Base-by-base conservation (phyloP, 2,888 invertebrate genomes). In the Crematogaster levior region DNA sequence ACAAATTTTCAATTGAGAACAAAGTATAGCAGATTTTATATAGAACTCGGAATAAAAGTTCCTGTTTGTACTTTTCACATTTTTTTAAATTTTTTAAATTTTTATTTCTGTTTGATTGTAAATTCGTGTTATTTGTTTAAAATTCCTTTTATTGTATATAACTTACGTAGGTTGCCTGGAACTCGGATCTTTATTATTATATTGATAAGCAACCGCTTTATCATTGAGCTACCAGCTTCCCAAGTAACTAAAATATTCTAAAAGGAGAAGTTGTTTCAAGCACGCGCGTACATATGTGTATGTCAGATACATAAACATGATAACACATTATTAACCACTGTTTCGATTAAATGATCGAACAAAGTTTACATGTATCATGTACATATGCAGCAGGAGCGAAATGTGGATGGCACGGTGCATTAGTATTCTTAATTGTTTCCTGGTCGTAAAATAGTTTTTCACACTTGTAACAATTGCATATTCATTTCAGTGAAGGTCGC, bases 401-500 rank as follows among this genome's bases (percentile, higher is more conserved):
- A 65, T 65, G 0, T 18, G 3, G 6, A 37, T 10, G 24, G 27
- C n/a, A 9, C 27, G 10, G 10, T 27, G 7, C 12, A 27, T 15
- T 24, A 1, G 34, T 21, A 7, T 27, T 21, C 3, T 24, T 9
- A 51, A 37, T n/a, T 5, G 30, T 40, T 3, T 72, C 3, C 4
- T 48, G 3, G 15, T 12, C 65, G 37, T 18, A 12, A 24, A 21
- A 48, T 70, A 7, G 10, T 21, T 58, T 60, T 51, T 43, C n/a
- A 27, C 21, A 30, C 18, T 15, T 5, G 30, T n/a, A 48, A 58
- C n/a, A 15, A 15, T 27, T 48, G 12, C 10, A 51, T 43, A 3
- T 58, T 43, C 15, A 6, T 61, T 66, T 12, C 24, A 89, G 95
- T 85, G 95, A 95, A 92, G 95, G 95, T 37, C 90, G 95, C 61